Percentiles rank a stretch among this genome's conserved stretches.
These are phyloP conservation scores for Tragelaphus buxtoni DNA, from an alignment of 2,113 vertebrate genomes.

Conservation along the genomic window DNA sequence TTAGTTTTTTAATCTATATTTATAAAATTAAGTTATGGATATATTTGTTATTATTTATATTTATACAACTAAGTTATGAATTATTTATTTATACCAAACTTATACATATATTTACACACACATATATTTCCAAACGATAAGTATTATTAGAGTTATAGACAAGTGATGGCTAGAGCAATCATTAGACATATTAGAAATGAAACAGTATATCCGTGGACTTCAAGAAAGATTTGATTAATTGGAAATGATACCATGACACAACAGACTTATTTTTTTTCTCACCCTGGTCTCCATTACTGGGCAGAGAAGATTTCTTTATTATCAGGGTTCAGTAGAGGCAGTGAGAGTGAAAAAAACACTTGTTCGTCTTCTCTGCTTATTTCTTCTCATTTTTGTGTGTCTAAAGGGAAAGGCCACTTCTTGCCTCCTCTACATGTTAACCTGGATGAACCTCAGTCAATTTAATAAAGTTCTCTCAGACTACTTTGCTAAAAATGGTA, in stretches of 20 bases:
- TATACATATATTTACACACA: not conserved
- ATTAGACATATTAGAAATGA: not conserved
- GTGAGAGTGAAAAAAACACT: not conserved
- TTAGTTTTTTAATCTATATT: not conserved
- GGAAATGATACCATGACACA: not conserved
- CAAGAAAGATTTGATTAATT: not conserved
- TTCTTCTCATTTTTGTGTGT: not conserved
- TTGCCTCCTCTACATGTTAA: not conserved
- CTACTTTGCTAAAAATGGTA: not conserved
- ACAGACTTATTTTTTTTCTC: not conserved
- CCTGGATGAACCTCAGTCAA: not conserved
- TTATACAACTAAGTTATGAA: not conserved
- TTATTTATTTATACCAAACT: not conserved
- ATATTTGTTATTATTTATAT: not conserved
- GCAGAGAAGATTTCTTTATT: not conserved
- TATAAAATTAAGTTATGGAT: not conserved
- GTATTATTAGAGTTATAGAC: not conserved
- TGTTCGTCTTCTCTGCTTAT: not conserved
- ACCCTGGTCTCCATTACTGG: not conserved
- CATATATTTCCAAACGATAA: not conserved
- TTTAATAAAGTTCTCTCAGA: conserved; percentile 22
- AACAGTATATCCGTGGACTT: not conserved
- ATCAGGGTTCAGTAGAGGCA: not conserved
- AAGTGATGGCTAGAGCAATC: not conserved
- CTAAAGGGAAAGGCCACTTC: not conserved